Evolutionary conservation across 2,113 vertebrate genomes (phyloP).

Genomic region (Phoenicopterus ruber): DNA sequence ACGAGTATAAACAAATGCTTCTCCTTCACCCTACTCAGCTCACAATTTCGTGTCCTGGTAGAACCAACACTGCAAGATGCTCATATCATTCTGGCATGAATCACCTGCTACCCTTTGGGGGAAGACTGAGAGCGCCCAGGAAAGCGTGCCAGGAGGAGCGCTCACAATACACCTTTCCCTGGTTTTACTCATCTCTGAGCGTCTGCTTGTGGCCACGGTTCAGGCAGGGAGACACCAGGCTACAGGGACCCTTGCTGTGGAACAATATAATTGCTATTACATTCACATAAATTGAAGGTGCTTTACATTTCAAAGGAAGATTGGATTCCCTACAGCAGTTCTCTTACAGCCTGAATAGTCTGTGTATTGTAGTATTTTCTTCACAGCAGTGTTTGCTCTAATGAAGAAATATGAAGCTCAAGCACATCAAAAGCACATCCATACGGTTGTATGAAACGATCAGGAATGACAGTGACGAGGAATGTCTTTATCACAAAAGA

Average conservation of each 20-base stretch:
- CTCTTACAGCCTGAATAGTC: not conserved
- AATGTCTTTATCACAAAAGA: not conserved
- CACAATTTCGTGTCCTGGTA: not conserved
- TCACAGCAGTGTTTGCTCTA: not conserved
- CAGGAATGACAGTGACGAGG: not conserved
- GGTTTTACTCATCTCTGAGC: not conserved
- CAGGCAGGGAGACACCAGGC: not conserved
- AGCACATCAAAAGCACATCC: not conserved
- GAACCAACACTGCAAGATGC: not conserved
- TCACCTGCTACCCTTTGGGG: not conserved
- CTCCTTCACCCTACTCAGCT: not conserved
- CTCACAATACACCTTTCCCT: not conserved
- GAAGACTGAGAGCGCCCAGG: not conserved
- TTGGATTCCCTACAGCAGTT: not conserved
- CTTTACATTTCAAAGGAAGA: slow-evolving; percentile 37
- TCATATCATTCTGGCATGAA: not conserved
- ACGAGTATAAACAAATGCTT: not conserved
- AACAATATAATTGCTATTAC: not conserved
- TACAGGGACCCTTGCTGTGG: not conserved
- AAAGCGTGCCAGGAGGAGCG: not conserved
- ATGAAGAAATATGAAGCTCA: not conserved
- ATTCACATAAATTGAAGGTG: not conserved
- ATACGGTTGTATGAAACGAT: not conserved
- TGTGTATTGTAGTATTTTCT: not conserved
- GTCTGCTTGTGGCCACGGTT: not conserved